Conservation (phyloP, 2,888 invertebrate species). For the Leptinotarsa tumamoca region DNA sequence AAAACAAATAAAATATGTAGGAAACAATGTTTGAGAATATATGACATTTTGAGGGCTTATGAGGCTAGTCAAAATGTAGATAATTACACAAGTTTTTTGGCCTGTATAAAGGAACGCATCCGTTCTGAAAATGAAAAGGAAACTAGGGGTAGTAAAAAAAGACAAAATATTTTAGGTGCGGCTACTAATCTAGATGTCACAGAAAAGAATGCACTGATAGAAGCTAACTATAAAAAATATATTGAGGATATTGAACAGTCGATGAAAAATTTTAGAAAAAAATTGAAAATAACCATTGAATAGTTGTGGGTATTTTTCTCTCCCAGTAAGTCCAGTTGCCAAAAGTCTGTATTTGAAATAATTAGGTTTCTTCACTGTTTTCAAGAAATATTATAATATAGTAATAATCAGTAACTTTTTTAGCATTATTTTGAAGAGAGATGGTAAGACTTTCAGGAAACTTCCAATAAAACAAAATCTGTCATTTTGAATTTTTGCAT, state of each 20-base stretch:
- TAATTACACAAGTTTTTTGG: conserved; percentile 44
- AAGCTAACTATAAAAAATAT: conserved; percentile 48
- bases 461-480: too few species aligned
- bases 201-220: conserved; percentile 41
- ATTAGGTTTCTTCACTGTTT: too few species aligned
- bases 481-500: too few species aligned
- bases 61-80: conserved; percentile 43
- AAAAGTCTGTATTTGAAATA: too few species aligned
- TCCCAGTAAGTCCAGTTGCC: neutral
- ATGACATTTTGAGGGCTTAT: conserved; percentile 55
- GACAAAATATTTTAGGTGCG: conserved; percentile 43
- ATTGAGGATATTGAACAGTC: conserved; percentile 49
- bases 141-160: conserved; percentile 44
- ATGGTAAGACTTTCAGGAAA: too few species aligned
- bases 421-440: too few species aligned
- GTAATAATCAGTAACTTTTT: too few species aligned
- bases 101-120: conserved; percentile 51
- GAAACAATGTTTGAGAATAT: conserved; percentile 52
- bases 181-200: conserved; percentile 30
- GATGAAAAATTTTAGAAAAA: conserved; percentile 37
- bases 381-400: too few species aligned
- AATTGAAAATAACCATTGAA: neutral
- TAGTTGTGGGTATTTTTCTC: neutral
- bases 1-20: conserved; percentile 53
- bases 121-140: conserved; percentile 40